Percentiles rank a stretch among this genome's conserved stretches.
These are phyloP conservation scores for Allobates femoralis DNA, from an alignment of 2,797 vertebrate species.

Conservation along the genomic window DNA sequence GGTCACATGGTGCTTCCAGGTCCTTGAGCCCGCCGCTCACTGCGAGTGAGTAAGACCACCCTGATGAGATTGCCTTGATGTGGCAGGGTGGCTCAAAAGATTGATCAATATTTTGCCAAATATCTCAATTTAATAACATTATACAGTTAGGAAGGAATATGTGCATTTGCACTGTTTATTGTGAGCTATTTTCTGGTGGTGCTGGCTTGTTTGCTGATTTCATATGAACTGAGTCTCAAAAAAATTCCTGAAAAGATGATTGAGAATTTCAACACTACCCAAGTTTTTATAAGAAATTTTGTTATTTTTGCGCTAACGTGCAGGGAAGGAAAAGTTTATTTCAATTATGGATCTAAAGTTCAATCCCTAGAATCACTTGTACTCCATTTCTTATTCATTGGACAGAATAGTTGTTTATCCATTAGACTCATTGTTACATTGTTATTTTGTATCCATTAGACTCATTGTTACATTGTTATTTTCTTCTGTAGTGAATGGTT, in stretches of 20 bases:
- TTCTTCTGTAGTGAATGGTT: neutral
- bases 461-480: constrained; percentile 5
- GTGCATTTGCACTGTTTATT: too few relatives aligned
- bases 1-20: too few relatives aligned
- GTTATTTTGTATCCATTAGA: constrained; percentile 4
- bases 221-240: too few relatives aligned
- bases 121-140: too few relatives aligned
- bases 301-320: neutral
- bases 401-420: neutral
- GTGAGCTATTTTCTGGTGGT: too few relatives aligned
- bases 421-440: neutral
- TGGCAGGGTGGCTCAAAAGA: too few relatives aligned
- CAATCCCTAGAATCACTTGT: neutral
- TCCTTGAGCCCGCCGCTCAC: too few relatives aligned
- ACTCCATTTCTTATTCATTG: neutral
- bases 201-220: too few relatives aligned
- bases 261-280: neutral
- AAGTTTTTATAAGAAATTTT: neutral
- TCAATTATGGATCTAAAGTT: neutral
- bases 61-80: too few relatives aligned
- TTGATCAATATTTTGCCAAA: too few relatives aligned
- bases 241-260: neutral
- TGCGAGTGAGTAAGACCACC: too few relatives aligned
- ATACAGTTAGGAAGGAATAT: too few relatives aligned
- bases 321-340: neutral